These are phyloP conservation scores for Bombylius discolor DNA, from an alignment of 2,888 invertebrate species.

Conservation along the genomic window DNA sequence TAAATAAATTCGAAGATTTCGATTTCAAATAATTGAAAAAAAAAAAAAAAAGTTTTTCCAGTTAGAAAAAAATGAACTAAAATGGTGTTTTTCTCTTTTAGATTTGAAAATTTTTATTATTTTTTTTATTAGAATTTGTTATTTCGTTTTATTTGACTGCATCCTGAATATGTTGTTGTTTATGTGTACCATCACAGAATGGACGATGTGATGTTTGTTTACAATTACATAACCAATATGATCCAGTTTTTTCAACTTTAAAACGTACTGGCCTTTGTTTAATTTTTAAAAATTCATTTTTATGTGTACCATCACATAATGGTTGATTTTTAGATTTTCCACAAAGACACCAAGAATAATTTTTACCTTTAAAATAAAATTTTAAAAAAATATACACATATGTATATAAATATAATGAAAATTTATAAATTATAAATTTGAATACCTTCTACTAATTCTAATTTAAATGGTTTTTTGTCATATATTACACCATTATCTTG, in stretches of 20 bases:
- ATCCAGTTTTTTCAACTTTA: constrained; percentile 70
- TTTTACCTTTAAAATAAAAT: constrained; percentile 42
- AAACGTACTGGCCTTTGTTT: constrained; percentile 69
- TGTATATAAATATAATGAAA: not conserved
- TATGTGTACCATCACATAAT: constrained; percentile 89
- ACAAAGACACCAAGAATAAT: constrained; percentile 87
- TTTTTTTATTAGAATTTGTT: not conserved
- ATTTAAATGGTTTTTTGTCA: constrained; percentile 80
- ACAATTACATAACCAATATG: constrained; percentile 96
- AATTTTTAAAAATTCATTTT: constrained; percentile 57
- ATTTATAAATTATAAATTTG: not conserved
- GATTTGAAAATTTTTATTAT: not conserved
- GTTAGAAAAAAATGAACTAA: not conserved
- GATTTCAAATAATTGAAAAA: not conserved
- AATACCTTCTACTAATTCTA: constrained; percentile 51
- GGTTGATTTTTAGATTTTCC: constrained; percentile 88
- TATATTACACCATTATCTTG: constrained; percentile 61
- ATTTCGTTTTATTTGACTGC: constrained; percentile 28
- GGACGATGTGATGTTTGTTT: constrained; percentile 89
- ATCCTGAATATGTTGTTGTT: constrained; percentile 53
- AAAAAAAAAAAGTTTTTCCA: not conserved
- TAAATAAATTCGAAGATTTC: not conserved
- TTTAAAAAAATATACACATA: too few relatives aligned
- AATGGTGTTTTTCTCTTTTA: not conserved
- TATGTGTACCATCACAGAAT: constrained; percentile 94